Evolutionary conservation across 2,797 vertebrate species (phyloP), one percentile per base, ranked within the genome.

Genomic region (Pseudochaenichthys georgianus): DNA sequence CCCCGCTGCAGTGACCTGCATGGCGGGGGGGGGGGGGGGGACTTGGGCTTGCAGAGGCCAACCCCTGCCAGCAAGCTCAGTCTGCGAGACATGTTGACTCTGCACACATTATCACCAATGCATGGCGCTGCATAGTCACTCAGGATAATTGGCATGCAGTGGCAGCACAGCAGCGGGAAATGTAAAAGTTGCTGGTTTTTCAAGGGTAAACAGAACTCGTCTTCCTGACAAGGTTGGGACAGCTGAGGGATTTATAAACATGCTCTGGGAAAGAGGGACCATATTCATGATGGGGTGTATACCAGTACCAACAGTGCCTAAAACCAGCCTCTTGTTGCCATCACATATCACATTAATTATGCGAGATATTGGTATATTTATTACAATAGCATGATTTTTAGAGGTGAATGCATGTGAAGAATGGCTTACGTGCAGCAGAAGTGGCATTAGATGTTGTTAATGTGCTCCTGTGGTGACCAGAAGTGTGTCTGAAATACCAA

Each of bases 121-220:
- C 95, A 94, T 95, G 95, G 87, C 83, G 75, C 94, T 93, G 95
- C 94, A 96, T 95, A 95, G 93, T 93, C 92, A 93, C 91, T 72
- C 84, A 83, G 94, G 95, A 96, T 95, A 95, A 96, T 94, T 86
- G 90, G 74, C 80, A 78, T 42, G 63, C 79, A 61, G 81, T 84
- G 76, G 87, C 66, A 23, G 82, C 82, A 78, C 73, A 64, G 86
- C 92, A 91, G 91, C 65, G 61, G 89, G 86, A 93, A 92, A 93
- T 93, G 85, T 85, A 85, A 92, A 93, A 95, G 93, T 94, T 91
- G 87, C 86, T 75, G 77, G 69, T 85, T 92, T 80, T 93, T 93
- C 92, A 94, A 95, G 92, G 94, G 92, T 94, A 95, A 95, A 95
- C 91, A 94, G 91, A 83, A 84, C 83, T 90, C 34, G 57, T 83